These are phyloP conservation scores for Fopius arisanus DNA, from an alignment of 1,140 invertebrate genomes.

Conservation along the genomic window DNA sequence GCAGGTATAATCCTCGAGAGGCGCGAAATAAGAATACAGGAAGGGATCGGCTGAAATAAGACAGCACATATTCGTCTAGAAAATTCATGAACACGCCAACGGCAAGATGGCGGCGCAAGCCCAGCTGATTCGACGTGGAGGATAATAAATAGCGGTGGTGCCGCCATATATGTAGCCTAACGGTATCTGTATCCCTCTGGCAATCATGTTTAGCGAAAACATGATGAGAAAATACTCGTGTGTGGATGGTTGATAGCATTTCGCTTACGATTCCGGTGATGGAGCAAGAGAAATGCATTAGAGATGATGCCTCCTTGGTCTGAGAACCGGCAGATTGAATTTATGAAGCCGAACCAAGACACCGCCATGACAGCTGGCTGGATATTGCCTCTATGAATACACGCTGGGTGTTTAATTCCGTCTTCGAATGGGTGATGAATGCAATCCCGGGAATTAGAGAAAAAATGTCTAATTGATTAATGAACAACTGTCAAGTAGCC, in stretches of 20 bases:
- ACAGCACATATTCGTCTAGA: not conserved
- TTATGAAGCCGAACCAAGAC: conserved; percentile 4
- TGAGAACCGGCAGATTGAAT: conserved; percentile 28
- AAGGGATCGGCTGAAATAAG: not conserved
- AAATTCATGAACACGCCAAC: not conserved
- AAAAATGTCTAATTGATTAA: too few species aligned
- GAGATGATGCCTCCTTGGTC: conserved; percentile 16
- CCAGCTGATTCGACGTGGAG: conserved; percentile 8
- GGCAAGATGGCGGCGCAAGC: not conserved
- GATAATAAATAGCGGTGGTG: conserved; percentile 18
- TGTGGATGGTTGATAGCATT: not conserved
- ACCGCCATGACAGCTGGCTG: not conserved
- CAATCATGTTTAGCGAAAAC: not conserved
- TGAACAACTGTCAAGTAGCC: not conserved
- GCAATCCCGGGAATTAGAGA: not conserved
- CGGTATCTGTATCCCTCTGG: conserved; percentile 3
- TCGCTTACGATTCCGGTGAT: conserved; percentile 6
- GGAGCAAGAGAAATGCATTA: conserved; percentile 36
- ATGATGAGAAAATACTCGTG: not conserved
- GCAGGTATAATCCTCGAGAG: not conserved
- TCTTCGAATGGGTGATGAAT: not conserved
- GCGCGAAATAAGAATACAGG: not conserved
- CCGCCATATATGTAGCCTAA: not conserved
- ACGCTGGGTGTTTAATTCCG: conserved; percentile 3
- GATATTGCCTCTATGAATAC: conserved; percentile 19